Percentiles rank a stretch among this genome's conserved stretches.
Evolutionary conservation across 2,797 vertebrate genomes (phyloP).

Genomic region (Sebastes wilsoni): DNA sequence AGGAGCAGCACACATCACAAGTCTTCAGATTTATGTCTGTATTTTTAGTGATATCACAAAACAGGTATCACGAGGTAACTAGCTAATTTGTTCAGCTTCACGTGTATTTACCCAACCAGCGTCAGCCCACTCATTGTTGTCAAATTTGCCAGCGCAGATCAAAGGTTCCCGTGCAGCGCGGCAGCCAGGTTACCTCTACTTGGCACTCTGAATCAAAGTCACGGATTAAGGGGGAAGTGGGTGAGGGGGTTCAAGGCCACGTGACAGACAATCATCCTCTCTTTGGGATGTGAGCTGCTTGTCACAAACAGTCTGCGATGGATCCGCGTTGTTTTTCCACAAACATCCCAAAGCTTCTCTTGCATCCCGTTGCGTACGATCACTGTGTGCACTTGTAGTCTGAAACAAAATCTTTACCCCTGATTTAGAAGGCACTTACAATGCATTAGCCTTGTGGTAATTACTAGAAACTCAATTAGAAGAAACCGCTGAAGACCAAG

Average conservation of each 20-base stretch:
- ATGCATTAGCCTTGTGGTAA: constrained; percentile 84
- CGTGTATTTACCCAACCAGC: constrained; percentile 49
- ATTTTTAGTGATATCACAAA: constrained; percentile 19
- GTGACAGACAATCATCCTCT: constrained; percentile 41
- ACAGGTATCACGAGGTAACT: constrained; percentile 17
- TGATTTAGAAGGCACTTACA: constrained; percentile 84
- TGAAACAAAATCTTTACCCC: constrained; percentile 82
- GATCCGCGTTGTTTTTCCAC: constrained; percentile 11
- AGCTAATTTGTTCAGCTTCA: constrained; percentile 50
- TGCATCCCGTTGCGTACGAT: constrained; percentile 50
- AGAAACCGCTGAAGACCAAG: constrained; percentile 78
- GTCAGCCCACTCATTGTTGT: constrained; percentile 62
- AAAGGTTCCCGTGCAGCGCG: constrained; percentile 47
- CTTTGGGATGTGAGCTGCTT: constrained; percentile 26
- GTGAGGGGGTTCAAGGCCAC: constrained; percentile 12
- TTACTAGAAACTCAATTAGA: constrained; percentile 85
- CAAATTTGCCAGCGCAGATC: constrained; percentile 61
- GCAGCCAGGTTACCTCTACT: constrained; percentile 68
- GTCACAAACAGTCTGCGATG: constrained; percentile 18
- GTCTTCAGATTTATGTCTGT: background rate
- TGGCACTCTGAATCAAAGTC: constrained; percentile 66
- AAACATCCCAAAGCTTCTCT: constrained; percentile 33
- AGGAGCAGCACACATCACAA: constrained; percentile 3
- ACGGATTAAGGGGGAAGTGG: constrained; percentile 55
- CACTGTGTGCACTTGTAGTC: constrained; percentile 65